Percentiles rank a stretch among this genome's conserved stretches.
These are phyloP conservation scores for Gambusia holbrooki DNA, from an alignment of 2,113 vertebrate species.

Conservation along the genomic window DNA sequence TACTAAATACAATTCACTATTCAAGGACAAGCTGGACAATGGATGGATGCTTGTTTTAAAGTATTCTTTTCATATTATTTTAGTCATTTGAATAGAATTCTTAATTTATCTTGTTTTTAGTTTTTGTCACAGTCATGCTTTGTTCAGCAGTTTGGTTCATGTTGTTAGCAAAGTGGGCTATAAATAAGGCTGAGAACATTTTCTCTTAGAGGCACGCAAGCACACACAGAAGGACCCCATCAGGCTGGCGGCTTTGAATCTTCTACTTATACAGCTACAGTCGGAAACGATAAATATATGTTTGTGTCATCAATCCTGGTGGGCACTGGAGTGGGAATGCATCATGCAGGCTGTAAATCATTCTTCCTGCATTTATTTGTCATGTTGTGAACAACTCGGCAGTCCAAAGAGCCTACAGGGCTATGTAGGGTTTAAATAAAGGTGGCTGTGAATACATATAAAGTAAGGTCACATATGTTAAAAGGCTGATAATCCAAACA, in stretches of 20 bases:
- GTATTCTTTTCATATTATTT: too few species aligned
- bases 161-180: not conserved
- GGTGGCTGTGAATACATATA: not conserved
- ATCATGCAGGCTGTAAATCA: constrained; percentile 2
- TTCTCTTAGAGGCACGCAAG: not conserved
- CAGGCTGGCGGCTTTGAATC: not conserved
- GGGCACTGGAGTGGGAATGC: not conserved
- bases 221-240: not conserved
- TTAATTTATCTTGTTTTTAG: not conserved
- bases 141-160: not conserved
- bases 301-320: constrained; percentile 1
- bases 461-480: not conserved
- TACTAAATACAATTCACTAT: constrained; percentile 14
- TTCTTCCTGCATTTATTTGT: not conserved
- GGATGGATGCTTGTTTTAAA: too few species aligned
- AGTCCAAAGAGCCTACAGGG: not conserved
- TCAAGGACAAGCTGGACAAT: too few species aligned
- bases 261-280: not conserved
- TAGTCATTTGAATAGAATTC: not conserved
- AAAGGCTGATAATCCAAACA: not conserved
- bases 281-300: not conserved
- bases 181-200: not conserved
- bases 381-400: not conserved
- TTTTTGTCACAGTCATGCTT: not conserved
- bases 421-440: not conserved